A percentile compares a stretch with the other conserved stretches of the same genome.
These are phyloP conservation scores for Tuta absoluta DNA, from an alignment of 2,888 invertebrate genomes.

Conservation along the genomic window DNA sequence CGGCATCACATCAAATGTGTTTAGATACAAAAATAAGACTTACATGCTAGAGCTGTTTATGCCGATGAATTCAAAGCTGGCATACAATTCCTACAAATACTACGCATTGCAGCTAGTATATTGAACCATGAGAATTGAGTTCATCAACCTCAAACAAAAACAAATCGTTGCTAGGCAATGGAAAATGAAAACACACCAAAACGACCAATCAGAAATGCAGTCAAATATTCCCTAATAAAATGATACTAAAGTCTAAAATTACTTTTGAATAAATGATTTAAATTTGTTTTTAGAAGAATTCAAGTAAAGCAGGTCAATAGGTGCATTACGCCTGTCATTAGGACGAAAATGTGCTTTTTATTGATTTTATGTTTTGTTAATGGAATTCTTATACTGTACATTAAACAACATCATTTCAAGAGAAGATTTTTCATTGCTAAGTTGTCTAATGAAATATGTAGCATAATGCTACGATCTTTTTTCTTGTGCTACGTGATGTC, in stretches of 20 bases:
- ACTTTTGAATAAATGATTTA: not conserved
- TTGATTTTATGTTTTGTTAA: slow-evolving; percentile 1
- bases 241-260: not conserved
- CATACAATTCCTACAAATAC: too few relatives aligned
- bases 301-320: slow-evolving; percentile 11
- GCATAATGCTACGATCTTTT: too few relatives aligned
- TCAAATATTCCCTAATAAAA: not conserved
- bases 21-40: too few relatives aligned
- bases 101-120: too few relatives aligned
- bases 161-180: slow-evolving; percentile 55
- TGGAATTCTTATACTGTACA: not conserved
- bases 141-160: slow-evolving; percentile 17
- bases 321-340: slow-evolving; percentile 8
- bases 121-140: not conserved
- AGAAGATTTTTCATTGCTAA: too few relatives aligned
- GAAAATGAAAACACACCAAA: slow-evolving; percentile 53
- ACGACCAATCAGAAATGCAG: not conserved
- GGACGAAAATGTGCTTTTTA: not conserved
- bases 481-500: too few relatives aligned
- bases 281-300: not conserved
- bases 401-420: too few relatives aligned
- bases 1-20: too few relatives aligned
- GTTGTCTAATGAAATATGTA: too few relatives aligned
- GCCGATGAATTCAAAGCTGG: too few relatives aligned
- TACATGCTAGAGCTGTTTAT: too few relatives aligned